A percentile compares a stretch with the other conserved stretches of the same genome.
These are phyloP conservation scores for Cyprinella venusta DNA, from an alignment of 2,797 vertebrate species.

Conservation along the genomic window DNA sequence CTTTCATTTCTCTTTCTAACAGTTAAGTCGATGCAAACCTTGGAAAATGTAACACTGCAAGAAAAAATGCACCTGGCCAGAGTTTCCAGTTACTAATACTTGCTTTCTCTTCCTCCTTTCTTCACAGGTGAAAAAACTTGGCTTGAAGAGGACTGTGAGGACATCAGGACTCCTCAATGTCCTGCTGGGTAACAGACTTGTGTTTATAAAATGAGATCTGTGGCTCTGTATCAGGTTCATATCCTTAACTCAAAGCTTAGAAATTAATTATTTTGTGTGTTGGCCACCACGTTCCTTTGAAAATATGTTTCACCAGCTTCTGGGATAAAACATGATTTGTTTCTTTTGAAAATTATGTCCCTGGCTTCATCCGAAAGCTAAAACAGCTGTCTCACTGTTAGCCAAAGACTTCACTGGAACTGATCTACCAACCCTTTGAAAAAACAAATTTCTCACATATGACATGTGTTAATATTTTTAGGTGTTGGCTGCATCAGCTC, in stretches of 20 bases:
- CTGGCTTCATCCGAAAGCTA: neutral
- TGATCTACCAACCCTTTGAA: neutral
- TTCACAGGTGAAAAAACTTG: constrained; percentile 80
- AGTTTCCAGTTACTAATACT: neutral
- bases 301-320: neutral
- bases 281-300: neutral
- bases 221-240: neutral
- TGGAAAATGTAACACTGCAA: neutral
- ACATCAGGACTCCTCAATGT: constrained; percentile 79
- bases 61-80: neutral
- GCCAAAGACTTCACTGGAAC: neutral
- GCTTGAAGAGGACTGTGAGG: constrained; percentile 78
- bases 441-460: neutral
- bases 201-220: constrained; percentile 10
- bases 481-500: neutral
- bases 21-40: no score
- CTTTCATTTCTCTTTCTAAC: constrained; percentile 25
- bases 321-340: neutral
- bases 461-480: neutral
- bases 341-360: neutral
- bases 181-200: constrained; percentile 84
- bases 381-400: neutral
- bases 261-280: neutral
- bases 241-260: neutral
- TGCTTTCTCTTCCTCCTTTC: constrained; percentile 18